Percentiles rank a stretch among this genome's conserved stretches.
phyloP scores from a whole-genome alignment of 1,140 invertebrate species.

The Antheraea mylitta region DNA sequence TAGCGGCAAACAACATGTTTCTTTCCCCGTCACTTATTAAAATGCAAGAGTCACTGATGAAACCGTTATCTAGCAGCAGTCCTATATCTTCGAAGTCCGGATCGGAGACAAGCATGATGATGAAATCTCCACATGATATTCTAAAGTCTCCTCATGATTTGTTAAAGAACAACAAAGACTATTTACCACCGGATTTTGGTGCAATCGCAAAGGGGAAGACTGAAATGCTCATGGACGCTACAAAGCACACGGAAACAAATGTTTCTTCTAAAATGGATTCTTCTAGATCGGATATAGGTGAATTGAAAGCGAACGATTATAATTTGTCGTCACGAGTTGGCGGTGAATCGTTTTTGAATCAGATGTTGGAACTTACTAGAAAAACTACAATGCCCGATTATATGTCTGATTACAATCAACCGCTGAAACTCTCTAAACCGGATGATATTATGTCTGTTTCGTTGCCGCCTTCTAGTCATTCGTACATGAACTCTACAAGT shows the following conservation, averaged over 20 bases:
- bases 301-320: constrained; percentile 56
- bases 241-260: constrained; percentile 49
- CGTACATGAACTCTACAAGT: constrained; percentile 61
- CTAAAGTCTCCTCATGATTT: constrained; percentile 67
- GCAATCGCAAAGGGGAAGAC: constrained; percentile 67
- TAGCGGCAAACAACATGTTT: constrained; percentile 85
- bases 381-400: constrained; percentile 76
- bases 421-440: constrained; percentile 60
- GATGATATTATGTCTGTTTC: constrained; percentile 52
- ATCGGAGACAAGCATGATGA: constrained; percentile 64
- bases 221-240: constrained; percentile 47
- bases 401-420: constrained; percentile 61
- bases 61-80: constrained; percentile 71
- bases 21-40: constrained; percentile 78
- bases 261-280: constrained; percentile 48
- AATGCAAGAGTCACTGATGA: constrained; percentile 77
- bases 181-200: constrained; percentile 73
- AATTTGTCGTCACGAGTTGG: constrained; percentile 60
- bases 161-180: constrained; percentile 72
- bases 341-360: constrained; percentile 72
- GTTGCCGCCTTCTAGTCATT: constrained; percentile 55
- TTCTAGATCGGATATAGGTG: constrained; percentile 48
- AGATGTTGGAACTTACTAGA: constrained; percentile 76
- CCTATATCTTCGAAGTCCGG: constrained; percentile 66
- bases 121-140: constrained; percentile 73